Evolutionary conservation across 2,797 vertebrate genomes (phyloP), one percentile per base, ranked within the genome.

Genomic region (Percopsis omiscomaycus): DNA sequence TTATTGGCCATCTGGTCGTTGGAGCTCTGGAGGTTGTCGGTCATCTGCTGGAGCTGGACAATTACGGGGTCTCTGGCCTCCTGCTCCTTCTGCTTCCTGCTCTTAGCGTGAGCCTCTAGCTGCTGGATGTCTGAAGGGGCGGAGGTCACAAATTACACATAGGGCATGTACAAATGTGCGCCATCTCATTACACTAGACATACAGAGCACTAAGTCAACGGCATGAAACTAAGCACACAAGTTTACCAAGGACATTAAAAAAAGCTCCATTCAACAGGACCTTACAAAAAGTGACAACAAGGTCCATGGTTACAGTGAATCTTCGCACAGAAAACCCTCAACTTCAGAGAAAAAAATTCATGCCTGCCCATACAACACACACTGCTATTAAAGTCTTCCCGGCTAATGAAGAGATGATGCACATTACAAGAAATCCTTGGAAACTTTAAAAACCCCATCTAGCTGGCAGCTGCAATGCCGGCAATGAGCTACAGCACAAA

Each of bases 21-120:
- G 77, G 86, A 92, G 80, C 77, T 94, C 79, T 97, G 96, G 79
- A 99, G 92, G 58, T 83, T 82, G 87, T 92, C 91, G 42, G 96
- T 86, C 80, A 95, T 92, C 84, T 96, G 94, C 62, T 96, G 95
- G 2, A 99, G 93, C 81, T 98, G 96, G 27, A 75, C 90, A 59
- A 98, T 72, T 74, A 96, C 64, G 0, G 96, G 94, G 58, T 98
- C 97, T 44, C 93, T 89, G 0, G 87, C 79, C 55, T 98, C 97
- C 86, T 96, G 95, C 63, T 99, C 96, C 28, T 91, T 92, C 10
- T 91, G 91, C 83, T 95, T 97, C 77, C 88, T 92, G 84, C 82
- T 96, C 84, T 96, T 96, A 86, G 95, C 82, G 64, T 98, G 96
- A 22, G 82, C 82, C 85, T 99, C 98, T 2, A 99, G 90, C 91